A percentile compares a stretch with the other conserved stretches of the same genome.
Conservation (phyloP, 2,797 vertebrate species). For the Rhyacichthys aspro region DNA sequence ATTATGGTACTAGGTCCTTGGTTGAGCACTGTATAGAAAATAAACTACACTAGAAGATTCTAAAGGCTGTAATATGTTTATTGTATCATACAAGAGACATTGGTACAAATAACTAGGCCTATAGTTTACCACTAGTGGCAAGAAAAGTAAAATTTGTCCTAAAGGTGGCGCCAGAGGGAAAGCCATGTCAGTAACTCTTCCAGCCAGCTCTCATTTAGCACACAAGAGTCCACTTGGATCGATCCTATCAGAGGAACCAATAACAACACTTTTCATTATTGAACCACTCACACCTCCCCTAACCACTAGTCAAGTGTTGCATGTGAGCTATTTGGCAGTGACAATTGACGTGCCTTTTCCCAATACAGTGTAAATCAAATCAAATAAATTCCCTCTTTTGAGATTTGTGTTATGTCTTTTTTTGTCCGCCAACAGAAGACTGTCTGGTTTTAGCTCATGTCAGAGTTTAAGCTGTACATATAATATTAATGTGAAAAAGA, state of each 20-base stretch:
- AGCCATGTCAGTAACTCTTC: constrained; percentile 7
- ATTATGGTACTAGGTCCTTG: constrained; percentile 61
- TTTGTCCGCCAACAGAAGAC: neutral
- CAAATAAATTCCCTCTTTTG: constrained; percentile 58
- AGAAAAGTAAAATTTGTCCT: constrained; percentile 11
- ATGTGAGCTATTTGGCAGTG: constrained; percentile 65
- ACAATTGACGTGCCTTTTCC: constrained; percentile 52
- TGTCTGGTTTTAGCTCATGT: constrained; percentile 4
- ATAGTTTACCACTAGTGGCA: constrained; percentile 25
- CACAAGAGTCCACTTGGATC: neutral
- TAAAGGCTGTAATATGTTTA: constrained; percentile 29
- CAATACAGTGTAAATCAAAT: constrained; percentile 48
- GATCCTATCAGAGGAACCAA: constrained; percentile 18
- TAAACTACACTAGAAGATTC: constrained; percentile 33
- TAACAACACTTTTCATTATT: constrained; percentile 17
- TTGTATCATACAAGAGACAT: constrained; percentile 7
- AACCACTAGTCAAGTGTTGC: constrained; percentile 75
- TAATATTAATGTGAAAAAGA: constrained; percentile 21
- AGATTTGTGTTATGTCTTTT: constrained; percentile 19
- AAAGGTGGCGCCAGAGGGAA: constrained; percentile 37
- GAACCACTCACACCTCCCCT: constrained; percentile 65
- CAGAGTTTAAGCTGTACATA: neutral
- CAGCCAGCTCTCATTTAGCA: constrained; percentile 4
- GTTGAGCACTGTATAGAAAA: constrained; percentile 43
- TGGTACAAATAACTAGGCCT: neutral